Conservation (phyloP, 1,140 invertebrate species). For the Brachionus sp. region DNA sequence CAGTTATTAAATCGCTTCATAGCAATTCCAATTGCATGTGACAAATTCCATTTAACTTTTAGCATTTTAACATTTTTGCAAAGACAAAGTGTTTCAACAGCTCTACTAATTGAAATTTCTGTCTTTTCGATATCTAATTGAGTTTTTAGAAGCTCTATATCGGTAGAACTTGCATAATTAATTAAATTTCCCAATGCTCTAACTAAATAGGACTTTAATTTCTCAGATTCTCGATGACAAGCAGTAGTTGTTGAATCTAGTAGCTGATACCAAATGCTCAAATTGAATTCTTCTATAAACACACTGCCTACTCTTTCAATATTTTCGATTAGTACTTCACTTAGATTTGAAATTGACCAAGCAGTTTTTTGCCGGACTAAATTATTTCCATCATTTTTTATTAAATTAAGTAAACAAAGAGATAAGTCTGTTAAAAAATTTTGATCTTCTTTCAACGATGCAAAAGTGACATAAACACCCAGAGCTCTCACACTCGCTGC, state of each 20-base stretch:
- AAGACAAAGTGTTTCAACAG: neutral
- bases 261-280: neutral
- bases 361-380: constrained; percentile 32
- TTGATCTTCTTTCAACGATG: constrained; percentile 45
- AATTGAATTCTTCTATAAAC: constrained; percentile 37
- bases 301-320: neutral
- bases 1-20: constrained; percentile 3
- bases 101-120: neutral
- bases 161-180: neutral
- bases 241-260: neutral
- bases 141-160: neutral
- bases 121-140: neutral
- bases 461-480: constrained; percentile 40
- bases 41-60: constrained; percentile 44
- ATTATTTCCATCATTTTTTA: constrained; percentile 23
- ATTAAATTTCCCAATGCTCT: constrained; percentile 33
- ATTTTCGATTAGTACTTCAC: constrained; percentile 42
- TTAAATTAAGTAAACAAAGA: constrained; percentile 4
- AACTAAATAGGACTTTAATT: constrained; percentile 32
- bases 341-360: constrained; percentile 44
- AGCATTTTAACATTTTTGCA: constrained; percentile 43
- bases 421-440: constrained; percentile 39
- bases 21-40: constrained; percentile 38
- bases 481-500: constrained; percentile 33
- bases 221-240: constrained; percentile 32